These are phyloP conservation scores for Lophura nycthemera DNA, from an alignment of 2,113 vertebrate species.

Conservation along the genomic window DNA sequence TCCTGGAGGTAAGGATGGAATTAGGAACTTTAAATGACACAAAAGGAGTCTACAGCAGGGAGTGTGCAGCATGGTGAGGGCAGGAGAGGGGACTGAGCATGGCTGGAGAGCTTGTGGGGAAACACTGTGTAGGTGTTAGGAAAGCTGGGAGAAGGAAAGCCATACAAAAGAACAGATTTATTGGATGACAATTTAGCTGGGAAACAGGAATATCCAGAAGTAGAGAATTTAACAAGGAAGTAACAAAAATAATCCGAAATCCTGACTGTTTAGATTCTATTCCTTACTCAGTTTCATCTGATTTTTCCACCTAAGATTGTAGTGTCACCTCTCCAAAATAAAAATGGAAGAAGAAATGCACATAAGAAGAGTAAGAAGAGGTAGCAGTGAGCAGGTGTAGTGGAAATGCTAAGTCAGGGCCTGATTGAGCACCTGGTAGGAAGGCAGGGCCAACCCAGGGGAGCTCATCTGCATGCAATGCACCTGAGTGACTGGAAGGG, in stretches of 20 bases:
- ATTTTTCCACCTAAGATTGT: not conserved
- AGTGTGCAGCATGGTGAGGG: not conserved
- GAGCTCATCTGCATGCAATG: no score
- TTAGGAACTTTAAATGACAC: not conserved
- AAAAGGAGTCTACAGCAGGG: accelerated
- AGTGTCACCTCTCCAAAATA: not conserved
- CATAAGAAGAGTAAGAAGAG: not conserved
- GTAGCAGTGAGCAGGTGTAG: not conserved
- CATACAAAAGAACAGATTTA: not conserved
- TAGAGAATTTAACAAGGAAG: not conserved
- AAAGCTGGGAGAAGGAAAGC: not conserved
- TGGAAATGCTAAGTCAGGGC: no score
- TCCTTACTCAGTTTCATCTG: not conserved
- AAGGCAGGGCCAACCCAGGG: no score
- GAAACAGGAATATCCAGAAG: not conserved
- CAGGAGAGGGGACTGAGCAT: not conserved
- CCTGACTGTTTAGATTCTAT: not conserved
- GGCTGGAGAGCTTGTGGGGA: not conserved
- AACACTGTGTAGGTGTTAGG: accelerated
- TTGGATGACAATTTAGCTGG: not conserved
- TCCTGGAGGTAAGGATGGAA: not conserved
- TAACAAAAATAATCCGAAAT: not conserved
- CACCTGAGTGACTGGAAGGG: no score
- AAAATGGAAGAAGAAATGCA: not conserved
- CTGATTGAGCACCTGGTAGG: no score